A percentile compares a stretch with the other conserved stretches of the same genome.
Evolutionary conservation across 2,888 invertebrate species (phyloP).

Genomic region (Idaea dimidiata): DNA sequence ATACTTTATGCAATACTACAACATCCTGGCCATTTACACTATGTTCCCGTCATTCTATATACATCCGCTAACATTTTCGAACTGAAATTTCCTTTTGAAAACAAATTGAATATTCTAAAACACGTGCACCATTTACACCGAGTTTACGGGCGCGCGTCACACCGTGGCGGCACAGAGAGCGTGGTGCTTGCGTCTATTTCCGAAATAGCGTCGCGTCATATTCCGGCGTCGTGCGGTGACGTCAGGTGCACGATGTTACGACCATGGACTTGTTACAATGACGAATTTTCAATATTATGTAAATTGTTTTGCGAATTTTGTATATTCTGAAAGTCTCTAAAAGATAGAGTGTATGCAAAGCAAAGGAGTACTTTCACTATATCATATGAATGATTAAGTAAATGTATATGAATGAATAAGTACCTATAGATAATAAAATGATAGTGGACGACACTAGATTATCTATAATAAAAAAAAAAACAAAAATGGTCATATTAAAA

Average conservation of each 20-base stretch:
- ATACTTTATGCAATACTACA: neutral
- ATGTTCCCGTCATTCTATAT: neutral
- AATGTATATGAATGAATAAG: too few species aligned
- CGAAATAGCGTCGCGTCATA: constrained; percentile 16
- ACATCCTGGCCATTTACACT: neutral
- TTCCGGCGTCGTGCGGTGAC: neutral
- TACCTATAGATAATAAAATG: too few species aligned
- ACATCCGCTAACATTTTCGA: neutral
- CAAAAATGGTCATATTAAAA: too few species aligned
- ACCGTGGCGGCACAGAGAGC: constrained; percentile 18
- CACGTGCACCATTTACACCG: constrained; percentile 21
- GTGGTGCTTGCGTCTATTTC: constrained; percentile 19
- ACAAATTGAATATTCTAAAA: constrained; percentile 25
- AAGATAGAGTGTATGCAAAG: neutral
- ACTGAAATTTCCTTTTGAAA: constrained; percentile 15
- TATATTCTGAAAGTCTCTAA: neutral
- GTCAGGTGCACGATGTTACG: neutral
- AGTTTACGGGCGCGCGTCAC: constrained; percentile 17
- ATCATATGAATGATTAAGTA: too few species aligned
- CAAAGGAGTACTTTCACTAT: too few species aligned
- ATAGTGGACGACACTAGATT: too few species aligned
- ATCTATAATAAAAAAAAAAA: too few species aligned
- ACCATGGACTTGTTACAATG: neutral
- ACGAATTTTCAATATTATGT: neutral
- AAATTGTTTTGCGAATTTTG: neutral